Evolutionary conservation across 1,140 invertebrate species (phyloP).

Genomic region (Metopolophium dirhodum): DNA sequence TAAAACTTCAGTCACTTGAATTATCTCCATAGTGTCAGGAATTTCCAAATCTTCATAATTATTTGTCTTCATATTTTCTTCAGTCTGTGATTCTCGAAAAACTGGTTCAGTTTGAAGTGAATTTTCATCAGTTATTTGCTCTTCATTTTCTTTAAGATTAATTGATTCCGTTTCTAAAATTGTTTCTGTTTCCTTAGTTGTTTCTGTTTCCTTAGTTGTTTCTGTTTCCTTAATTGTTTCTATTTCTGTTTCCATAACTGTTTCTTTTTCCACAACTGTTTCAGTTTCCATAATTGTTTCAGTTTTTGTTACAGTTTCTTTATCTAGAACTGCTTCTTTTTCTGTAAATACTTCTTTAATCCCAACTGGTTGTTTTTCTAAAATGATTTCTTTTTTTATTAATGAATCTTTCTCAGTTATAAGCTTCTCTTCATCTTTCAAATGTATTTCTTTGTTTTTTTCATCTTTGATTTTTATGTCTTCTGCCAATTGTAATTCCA

Average conservation of each 20-base stretch:
- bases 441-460: slow-evolving; percentile 57
- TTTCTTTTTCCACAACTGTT: not conserved
- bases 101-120: slow-evolving; percentile 3
- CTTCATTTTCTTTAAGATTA: slow-evolving; percentile 56
- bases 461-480: slow-evolving; percentile 64
- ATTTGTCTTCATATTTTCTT: slow-evolving; percentile 66
- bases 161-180: not conserved
- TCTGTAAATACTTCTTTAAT: slow-evolving; percentile 54
- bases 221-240: not conserved
- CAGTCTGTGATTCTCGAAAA: not conserved
- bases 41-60: slow-evolving; percentile 66
- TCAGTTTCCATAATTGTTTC: not conserved
- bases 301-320: not conserved
- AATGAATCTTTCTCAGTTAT: not conserved
- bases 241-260: slow-evolving; percentile 28
- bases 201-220: not conserved
- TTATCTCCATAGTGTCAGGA: slow-evolving; percentile 78
- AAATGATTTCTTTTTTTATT: not conserved
- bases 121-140: slow-evolving; percentile 62
- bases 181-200: too few relatives aligned
- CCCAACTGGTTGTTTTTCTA: not conserved
- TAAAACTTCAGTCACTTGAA: slow-evolving; percentile 73
- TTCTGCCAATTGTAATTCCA: slow-evolving; percentile 60
- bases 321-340: slow-evolving; percentile 60
- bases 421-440: slow-evolving; percentile 42